Evolutionary conservation across 2,888 invertebrate species (phyloP).

Genomic region (Eupelmus urozonus): DNA sequence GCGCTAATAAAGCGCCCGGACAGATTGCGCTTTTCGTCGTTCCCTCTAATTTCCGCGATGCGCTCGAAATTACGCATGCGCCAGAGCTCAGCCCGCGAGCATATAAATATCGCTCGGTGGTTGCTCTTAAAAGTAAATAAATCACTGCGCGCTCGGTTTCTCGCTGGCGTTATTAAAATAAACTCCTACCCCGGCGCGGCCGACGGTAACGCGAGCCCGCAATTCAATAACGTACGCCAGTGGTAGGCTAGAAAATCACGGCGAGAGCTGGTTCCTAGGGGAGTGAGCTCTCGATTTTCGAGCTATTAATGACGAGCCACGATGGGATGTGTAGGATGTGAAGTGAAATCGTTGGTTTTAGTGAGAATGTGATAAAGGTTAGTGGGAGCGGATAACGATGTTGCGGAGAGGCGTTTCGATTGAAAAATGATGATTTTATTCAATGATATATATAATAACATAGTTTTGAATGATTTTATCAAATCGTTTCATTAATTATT

Average conservation of each 20-base stretch:
- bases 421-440: too few species aligned
- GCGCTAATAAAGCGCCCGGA: too few species aligned
- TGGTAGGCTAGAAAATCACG: constrained; percentile 35
- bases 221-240: constrained; percentile 21
- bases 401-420: not conserved
- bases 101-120: constrained; percentile 20
- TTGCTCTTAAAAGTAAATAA: constrained; percentile 38
- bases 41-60: constrained; percentile 40
- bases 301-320: constrained; percentile 12
- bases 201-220: constrained; percentile 31
- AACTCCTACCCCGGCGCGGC: not conserved
- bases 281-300: constrained; percentile 5
- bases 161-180: constrained; percentile 49
- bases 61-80: not conserved
- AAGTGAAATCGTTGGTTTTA: not conserved
- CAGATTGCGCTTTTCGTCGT: not conserved
- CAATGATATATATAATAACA: too few species aligned
- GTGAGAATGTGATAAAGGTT: not conserved
- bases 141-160: not conserved
- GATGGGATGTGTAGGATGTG: not conserved
- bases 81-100: constrained; percentile 26
- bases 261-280: not conserved
- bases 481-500: too few species aligned
- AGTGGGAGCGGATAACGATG: not conserved
- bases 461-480: too few species aligned